Percentiles rank a stretch among this genome's conserved stretches.
Evolutionary conservation across 2,797 vertebrate species (phyloP).

Genomic region (Cossypha caffra): DNA sequence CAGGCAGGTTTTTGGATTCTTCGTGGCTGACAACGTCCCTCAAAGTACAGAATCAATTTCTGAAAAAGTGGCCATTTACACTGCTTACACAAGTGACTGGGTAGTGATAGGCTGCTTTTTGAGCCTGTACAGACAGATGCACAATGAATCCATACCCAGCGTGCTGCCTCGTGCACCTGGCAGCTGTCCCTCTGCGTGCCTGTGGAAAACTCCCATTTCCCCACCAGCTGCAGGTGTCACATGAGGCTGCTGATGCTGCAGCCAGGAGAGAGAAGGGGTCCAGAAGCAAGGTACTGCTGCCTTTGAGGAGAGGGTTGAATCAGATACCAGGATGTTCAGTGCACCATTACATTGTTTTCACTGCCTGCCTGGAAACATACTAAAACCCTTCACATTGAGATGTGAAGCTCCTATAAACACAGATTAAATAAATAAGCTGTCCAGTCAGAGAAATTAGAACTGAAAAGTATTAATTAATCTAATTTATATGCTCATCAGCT

Average conservation of each 20-base stretch:
- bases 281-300: neutral
- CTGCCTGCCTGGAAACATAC: neutral
- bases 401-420: neutral
- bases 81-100: neutral
- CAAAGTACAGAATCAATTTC: neutral
- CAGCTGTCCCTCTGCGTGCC: neutral
- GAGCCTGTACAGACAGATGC: neutral
- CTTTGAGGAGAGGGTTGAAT: neutral
- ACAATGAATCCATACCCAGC: neutral
- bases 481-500: neutral
- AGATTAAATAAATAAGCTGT: neutral
- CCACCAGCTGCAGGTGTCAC: neutral
- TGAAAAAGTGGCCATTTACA: neutral
- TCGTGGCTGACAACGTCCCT: neutral
- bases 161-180: neutral
- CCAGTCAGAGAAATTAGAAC: neutral
- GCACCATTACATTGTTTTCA: neutral
- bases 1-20: neutral
- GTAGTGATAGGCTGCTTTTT: neutral
- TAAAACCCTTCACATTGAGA: neutral
- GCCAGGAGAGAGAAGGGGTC: neutral
- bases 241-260: neutral
- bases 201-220: neutral
- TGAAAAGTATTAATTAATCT: neutral
- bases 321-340: neutral